These are phyloP conservation scores for Scortum barcoo DNA, from an alignment of 2,113 vertebrate genomes.

Conservation along the genomic window DNA sequence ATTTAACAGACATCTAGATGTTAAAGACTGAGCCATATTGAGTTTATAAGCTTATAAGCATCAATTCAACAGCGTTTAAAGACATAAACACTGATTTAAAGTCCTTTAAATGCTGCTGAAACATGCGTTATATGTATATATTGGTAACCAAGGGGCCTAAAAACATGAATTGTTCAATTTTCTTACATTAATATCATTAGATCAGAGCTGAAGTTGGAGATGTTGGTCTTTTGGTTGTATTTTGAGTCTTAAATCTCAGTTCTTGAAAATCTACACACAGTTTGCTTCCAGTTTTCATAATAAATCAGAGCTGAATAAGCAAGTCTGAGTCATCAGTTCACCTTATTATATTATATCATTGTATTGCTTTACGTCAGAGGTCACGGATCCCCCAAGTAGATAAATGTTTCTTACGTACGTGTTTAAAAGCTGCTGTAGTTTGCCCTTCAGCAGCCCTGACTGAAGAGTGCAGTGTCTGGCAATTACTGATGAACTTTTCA, in stretches of 20 bases:
- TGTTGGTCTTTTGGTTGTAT: background rate
- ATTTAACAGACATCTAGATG: background rate
- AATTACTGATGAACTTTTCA: constrained; percentile 72
- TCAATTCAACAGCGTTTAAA: background rate
- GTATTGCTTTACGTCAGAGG: constrained; percentile 38
- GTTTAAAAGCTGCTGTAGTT: constrained; percentile 43
- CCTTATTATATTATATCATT: too few relatives aligned
- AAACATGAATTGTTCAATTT: too few relatives aligned
- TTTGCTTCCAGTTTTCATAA: background rate
- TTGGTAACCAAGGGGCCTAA: background rate
- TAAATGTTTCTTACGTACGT: constrained; percentile 27
- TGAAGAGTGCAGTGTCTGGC: constrained; percentile 62
- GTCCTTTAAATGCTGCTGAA: background rate
- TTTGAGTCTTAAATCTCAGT: background rate
- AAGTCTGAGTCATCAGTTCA: constrained; percentile 31
- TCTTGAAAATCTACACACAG: background rate
- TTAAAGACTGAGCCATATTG: background rate
- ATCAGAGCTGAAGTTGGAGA: background rate
- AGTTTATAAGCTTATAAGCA: too few relatives aligned
- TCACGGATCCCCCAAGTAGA: constrained; percentile 23
- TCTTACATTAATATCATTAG: background rate
- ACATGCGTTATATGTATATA: background rate
- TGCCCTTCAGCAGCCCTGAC: constrained; percentile 62
- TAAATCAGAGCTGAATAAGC: background rate
- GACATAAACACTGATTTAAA: background rate